phyloP scores from a whole-genome alignment of 2,888 invertebrate genomes.

The Linhomoeus sp. region DNA sequence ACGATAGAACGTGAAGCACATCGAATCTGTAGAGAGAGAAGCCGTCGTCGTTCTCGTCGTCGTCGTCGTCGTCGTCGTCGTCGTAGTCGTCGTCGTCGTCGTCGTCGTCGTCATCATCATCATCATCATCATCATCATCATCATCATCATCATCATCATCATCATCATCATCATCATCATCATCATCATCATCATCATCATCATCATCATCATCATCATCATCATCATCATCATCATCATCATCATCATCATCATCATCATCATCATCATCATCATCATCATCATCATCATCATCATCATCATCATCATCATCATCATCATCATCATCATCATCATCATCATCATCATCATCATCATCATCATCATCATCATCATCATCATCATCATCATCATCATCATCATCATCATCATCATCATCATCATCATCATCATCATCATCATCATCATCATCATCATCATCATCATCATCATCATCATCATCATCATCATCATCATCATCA shows the following conservation, averaged over 20 bases:
- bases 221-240: conserved; percentile 5
- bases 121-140: conserved; percentile 3
- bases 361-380: neutral
- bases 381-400: conserved; percentile 1
- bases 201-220: conserved; percentile 5
- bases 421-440: no score
- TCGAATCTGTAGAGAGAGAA: no score
- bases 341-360: neutral
- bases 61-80: no score
- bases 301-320: conserved; percentile 1
- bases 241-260: conserved; percentile 5
- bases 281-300: conserved; percentile 5
- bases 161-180: conserved; percentile 1
- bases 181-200: conserved; percentile 3
- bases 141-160: neutral
- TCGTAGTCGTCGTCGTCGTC: no score
- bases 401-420: no score
- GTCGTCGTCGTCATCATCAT: no score
- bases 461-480: no score
- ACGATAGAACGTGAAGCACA: conserved; percentile 50
- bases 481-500: no score
- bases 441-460: no score
- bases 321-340: neutral
- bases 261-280: conserved; percentile 5
- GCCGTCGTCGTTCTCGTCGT: no score